phyloP scores from a whole-genome alignment of 2,113 vertebrate genomes.

The Lycaon pictus region DNA sequence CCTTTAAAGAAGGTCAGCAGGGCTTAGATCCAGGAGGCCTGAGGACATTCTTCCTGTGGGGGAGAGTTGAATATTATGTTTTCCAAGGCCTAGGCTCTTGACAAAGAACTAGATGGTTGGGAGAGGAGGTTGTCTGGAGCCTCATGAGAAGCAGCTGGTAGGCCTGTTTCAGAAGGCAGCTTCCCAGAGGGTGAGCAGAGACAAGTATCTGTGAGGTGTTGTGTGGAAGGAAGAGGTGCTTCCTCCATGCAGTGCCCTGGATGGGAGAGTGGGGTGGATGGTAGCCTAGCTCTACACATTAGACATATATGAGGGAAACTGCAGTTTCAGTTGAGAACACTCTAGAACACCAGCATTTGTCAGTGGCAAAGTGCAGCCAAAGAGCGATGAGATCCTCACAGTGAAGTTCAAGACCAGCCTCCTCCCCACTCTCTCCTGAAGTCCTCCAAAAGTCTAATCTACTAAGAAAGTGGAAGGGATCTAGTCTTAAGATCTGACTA shows the following conservation, averaged over 20 bases:
- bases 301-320: rapidly evolving
- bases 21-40: not conserved
- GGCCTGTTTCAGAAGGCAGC: not conserved
- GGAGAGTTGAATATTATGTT: not conserved
- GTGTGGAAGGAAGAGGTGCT: not conserved
- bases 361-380: rapidly evolving
- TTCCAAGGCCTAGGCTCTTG: not conserved
- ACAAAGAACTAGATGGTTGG: not conserved
- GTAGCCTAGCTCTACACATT: not conserved
- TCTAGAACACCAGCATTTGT: not conserved
- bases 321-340: not conserved
- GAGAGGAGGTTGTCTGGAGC: not conserved
- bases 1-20: not conserved
- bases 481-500: not conserved
- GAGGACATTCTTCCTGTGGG: not conserved
- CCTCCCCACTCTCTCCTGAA: not conserved
- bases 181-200: not conserved
- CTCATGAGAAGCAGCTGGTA: not conserved
- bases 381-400: not conserved
- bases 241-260: too few species aligned
- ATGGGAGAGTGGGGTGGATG: too few species aligned
- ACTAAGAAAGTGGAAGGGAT: not conserved
- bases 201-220: rapidly evolving
- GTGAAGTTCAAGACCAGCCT: not conserved
- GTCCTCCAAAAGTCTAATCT: not conserved